Base-by-base conservation (phyloP, 2,797 vertebrate species). In the Odontamblyopus lacepedii region DNA sequence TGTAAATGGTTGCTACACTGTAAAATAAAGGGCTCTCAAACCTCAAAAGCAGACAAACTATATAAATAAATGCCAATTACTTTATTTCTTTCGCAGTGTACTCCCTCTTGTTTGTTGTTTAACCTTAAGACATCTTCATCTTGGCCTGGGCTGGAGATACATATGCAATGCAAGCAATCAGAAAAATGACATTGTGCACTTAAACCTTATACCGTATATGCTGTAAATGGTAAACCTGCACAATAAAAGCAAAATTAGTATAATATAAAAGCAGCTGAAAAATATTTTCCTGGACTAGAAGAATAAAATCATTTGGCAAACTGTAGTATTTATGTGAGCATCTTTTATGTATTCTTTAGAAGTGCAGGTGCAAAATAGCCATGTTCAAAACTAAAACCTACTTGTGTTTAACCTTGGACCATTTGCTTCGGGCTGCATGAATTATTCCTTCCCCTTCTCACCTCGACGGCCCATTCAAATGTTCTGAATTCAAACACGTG, bases 351-450 rank as follows among this genome's bases (percentile, higher is more conserved):
- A 3, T 63, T 63, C 19, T 63, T 63, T n/a, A n/a, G 8, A 19
- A 8, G 0, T 19, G 59, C 23, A 5, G 63, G 35, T 26, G 19
- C 9, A 50, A 27, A 84, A 78, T 81, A 62, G 80, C 80, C 29
- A 6, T 27, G 66, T 71, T 75, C 63, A 81, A 79, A 85, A 83
- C 35, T 9, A 38, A 38, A 78, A 29, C 76, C 74, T 64, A 30
- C 70, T 61, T 48, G 18, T 78, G 44, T 80, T 77, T 82, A 79
- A 85, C 79, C 76, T 80, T 72, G 68, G 75, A 72, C 65, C 66
- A 72, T 81, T 78, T 70, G 78, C 74, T 85, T 1, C n/a, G 15
- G 70, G 72, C 70, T 76, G 30, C 63, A 84, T 88, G 61, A 86
- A 87, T 85, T 78, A 85, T 86, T 86, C 80, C 62, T 73, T 32